Percentiles rank a stretch among this genome's conserved stretches.
Evolutionary conservation across 2,888 invertebrate genomes (phyloP).

Genomic region (Chymomyza amoena): DNA sequence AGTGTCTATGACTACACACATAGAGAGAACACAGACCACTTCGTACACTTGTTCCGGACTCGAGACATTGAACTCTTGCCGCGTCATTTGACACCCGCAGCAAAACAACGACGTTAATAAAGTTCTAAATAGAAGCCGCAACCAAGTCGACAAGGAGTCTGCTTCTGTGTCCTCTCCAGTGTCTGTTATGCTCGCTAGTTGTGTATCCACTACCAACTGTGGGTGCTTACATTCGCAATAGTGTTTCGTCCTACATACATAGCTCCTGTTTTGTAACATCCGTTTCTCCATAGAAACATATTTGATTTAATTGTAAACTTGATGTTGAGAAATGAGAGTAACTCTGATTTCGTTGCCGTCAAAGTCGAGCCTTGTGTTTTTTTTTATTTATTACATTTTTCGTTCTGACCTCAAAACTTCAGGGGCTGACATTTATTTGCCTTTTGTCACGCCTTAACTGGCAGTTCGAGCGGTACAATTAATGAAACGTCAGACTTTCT

Average conservation of each 20-base stretch:
- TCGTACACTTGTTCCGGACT: not conserved
- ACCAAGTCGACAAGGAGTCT: not conserved
- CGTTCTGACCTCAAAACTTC: conserved; percentile 3
- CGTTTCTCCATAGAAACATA: not conserved
- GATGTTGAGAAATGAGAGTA: not conserved
- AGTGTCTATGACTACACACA: not conserved
- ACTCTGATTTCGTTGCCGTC: not conserved
- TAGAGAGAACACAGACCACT: not conserved
- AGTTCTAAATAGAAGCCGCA: not conserved
- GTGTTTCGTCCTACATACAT: not conserved
- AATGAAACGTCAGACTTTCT: conserved; percentile 1
- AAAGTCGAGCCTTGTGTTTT: not conserved
- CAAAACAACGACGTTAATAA: conserved; percentile 1
- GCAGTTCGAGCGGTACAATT: not conserved
- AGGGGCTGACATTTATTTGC: conserved; percentile 3
- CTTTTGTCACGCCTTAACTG: not conserved
- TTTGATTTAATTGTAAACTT: not conserved
- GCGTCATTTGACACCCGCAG: not conserved
- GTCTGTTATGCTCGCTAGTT: not conserved
- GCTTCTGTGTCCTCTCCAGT: not conserved
- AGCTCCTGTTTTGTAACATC: not conserved
- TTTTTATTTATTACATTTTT: not conserved
- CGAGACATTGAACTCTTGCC: conserved; percentile 1
- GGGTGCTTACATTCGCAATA: not conserved
- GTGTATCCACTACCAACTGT: not conserved